Base-by-base conservation (phyloP, 2,113 vertebrate genomes). In the Phocoena phocoena region DNA sequence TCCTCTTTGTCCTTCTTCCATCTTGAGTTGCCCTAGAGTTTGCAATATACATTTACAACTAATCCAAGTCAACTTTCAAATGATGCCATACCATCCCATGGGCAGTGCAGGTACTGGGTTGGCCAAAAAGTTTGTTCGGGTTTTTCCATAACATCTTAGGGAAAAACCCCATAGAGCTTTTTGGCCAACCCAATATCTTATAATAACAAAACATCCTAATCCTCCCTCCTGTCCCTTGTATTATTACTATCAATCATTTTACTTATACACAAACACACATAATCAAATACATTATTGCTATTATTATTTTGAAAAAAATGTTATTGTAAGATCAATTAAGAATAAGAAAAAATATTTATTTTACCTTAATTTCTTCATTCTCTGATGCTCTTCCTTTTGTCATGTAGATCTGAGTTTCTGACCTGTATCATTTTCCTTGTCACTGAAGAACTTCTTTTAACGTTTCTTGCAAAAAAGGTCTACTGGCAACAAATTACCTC, bases 351-450 rank as follows among this genome's bases (percentile, higher is more conserved):
- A 18, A 17, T 62, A 71, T 73, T 92, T 3, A 76, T 60, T 88
- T 85, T 86, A 79, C 36, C 14, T 80, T 93, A 12, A 80, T 38
- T 41, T 90, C 71, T 90, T 84, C n/a, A 68, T 63, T 96, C n/a
- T 70, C 26, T 62, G 31, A 63, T 55, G 23, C 15, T 55, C 55
- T 81, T 76, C 70, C 25, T 83, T 87, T 76, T 26, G 81, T 95
- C 25, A 41, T 89, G 12, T n/a, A 70, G 28, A 77, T 85, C n/a
- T 90, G n/a, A 50, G 31, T 71, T 85, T 93, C 44, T 84, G 70
- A 88, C 25, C 58, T 76, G 31, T 41, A 55, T 74, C 8, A 65
- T 83, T 89, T 82, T 73, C n/a, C 55, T 94, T 88, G 41, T 83
- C 62, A 55, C 17, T n/a, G 3, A 83, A 90, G n/a, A 85, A 67